Evolutionary conservation across 2,797 vertebrate genomes (phyloP).

Genomic region (Cossypha dichroa): DNA sequence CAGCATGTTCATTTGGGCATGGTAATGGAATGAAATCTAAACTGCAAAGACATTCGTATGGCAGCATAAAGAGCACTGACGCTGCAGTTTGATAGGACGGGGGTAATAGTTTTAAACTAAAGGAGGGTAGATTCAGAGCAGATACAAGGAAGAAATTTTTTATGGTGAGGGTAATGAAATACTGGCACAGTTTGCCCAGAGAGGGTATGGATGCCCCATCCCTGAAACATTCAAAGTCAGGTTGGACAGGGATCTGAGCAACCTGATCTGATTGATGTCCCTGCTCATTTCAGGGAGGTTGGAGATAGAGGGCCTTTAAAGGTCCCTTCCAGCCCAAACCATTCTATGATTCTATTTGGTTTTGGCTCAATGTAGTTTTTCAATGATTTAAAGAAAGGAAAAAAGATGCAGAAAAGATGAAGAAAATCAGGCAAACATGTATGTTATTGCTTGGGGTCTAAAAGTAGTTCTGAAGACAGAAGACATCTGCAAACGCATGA

Average conservation of each 20-base stretch:
- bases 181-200: neutral
- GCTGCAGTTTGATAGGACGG: neutral
- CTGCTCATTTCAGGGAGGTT: neutral
- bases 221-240: neutral
- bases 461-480: neutral
- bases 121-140: neutral
- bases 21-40: neutral
- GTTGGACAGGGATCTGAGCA: fast-evolving
- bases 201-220: neutral
- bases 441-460: neutral
- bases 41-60: neutral
- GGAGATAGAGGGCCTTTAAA: neutral
- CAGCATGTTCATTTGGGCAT: constrained; percentile 3
- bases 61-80: neutral
- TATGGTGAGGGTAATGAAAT: neutral
- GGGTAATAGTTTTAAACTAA: neutral
- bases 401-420: neutral
- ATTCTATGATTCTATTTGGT: neutral
- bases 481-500: neutral
- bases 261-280: neutral
- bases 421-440: neutral
- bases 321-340: neutral
- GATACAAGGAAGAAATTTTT: neutral
- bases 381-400: neutral
- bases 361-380: neutral